Percentiles rank a stretch among this genome's conserved stretches.
phyloP scores from a whole-genome alignment of 2,888 invertebrate species.

The Trissolcus brochymenae region DNA sequence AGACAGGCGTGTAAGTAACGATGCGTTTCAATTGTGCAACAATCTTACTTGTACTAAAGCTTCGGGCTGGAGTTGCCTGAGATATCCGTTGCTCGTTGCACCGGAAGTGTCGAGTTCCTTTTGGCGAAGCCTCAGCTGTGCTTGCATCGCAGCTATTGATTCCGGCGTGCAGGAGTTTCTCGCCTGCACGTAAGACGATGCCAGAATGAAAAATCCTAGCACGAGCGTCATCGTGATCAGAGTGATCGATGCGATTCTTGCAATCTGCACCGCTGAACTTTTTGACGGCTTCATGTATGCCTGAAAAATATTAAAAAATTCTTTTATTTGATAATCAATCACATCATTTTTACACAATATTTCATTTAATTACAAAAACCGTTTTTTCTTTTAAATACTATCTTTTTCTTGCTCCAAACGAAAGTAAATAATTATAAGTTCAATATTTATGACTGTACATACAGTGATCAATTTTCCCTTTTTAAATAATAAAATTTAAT shows the following conservation, averaged over 20 bases:
- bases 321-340: neutral
- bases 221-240: conserved; percentile 84
- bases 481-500: too few relatives aligned
- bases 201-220: conserved; percentile 88
- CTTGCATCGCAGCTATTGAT: conserved; percentile 71
- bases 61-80: conserved; percentile 79
- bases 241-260: conserved; percentile 89
- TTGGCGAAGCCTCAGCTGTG: conserved; percentile 77
- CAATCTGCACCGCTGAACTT: conserved; percentile 89
- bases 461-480: too few relatives aligned
- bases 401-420: too few relatives aligned
- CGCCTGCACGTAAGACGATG: conserved; percentile 89
- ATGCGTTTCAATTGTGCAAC: neutral
- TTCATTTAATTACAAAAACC: too few relatives aligned
- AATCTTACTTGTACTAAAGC: conserved; percentile 84
- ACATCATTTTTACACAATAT: too few relatives aligned
- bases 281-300: conserved; percentile 84
- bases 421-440: too few relatives aligned
- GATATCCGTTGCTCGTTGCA: conserved; percentile 70
- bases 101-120: conserved; percentile 75
- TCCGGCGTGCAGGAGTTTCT: conserved; percentile 77
- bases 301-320: conserved; percentile 76
- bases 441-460: too few relatives aligned
- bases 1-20: too few relatives aligned
- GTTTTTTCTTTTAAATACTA: too few relatives aligned